Conservation (phyloP, 2,797 vertebrate species). For the Podarcis lilfordi region DNA sequence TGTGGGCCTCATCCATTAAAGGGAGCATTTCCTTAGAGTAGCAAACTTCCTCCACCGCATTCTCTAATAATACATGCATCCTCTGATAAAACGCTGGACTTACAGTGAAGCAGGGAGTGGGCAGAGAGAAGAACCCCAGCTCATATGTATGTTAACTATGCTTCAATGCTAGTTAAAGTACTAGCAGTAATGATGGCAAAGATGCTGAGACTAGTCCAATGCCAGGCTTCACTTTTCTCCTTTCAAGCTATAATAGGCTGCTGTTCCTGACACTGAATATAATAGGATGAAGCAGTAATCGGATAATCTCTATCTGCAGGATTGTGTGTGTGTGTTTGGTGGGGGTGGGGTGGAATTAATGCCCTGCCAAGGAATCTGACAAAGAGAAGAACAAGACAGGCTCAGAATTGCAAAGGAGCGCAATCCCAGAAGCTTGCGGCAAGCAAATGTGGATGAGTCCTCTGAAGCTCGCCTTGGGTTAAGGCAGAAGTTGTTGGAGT, state of each 20-base stretch:
- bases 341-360: background rate
- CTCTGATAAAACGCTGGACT: background rate
- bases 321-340: background rate
- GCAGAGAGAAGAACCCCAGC: background rate
- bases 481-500: background rate
- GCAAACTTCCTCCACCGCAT: background rate
- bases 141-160: no score
- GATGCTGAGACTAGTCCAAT: background rate
- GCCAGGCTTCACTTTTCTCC: background rate
- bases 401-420: background rate
- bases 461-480: background rate
- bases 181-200: background rate
- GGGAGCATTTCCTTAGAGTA: background rate
- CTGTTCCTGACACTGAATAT: background rate
- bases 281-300: conserved; percentile 14
- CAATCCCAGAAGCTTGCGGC: background rate
- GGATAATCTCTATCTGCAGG: background rate
- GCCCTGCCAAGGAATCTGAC: background rate
- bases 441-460: background rate
- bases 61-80: no score
- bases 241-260: background rate
- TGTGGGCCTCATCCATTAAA: background rate
- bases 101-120: background rate
- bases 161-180: background rate
- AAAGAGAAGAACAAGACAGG: background rate